phyloP scores from a whole-genome alignment of 2,113 vertebrate species.

The Spilogale gracilis region DNA sequence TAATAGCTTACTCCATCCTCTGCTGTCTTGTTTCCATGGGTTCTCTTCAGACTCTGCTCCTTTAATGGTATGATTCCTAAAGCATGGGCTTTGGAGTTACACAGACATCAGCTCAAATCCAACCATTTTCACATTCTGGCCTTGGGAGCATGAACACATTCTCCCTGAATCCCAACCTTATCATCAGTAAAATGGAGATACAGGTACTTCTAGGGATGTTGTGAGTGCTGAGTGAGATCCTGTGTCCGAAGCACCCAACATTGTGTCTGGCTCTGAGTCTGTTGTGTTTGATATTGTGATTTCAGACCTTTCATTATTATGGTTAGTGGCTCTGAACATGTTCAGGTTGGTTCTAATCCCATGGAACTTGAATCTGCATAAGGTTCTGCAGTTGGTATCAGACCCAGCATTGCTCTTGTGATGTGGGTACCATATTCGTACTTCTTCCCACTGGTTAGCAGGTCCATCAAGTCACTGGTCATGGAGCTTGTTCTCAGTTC shows the following conservation, averaged over 20 bases:
- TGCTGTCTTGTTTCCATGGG: not conserved
- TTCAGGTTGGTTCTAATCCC: not conserved
- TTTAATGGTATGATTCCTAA: not conserved
- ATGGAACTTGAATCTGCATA: not conserved
- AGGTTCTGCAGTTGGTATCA: not conserved
- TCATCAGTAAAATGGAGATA: not conserved
- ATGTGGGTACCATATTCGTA: accelerated
- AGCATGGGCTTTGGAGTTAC: not conserved
- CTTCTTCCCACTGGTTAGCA: not conserved
- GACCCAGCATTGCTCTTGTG: not conserved
- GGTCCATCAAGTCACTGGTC: no score
- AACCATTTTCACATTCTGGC: not conserved
- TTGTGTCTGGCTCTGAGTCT: not conserved
- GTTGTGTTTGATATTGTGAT: constrained; percentile 44
- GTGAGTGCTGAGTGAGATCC: not conserved
- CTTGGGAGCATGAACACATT: not conserved
- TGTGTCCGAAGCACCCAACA: not conserved
- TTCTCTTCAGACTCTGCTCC: not conserved
- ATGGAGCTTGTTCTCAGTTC: not conserved
- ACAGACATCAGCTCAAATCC: not conserved
- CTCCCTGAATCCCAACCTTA: not conserved
- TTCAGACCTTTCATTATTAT: constrained; percentile 20
- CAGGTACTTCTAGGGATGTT: not conserved
- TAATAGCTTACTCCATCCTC: not conserved
- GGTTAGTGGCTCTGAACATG: constrained; percentile 16